phyloP scores from a whole-genome alignment of 1,140 invertebrate species.

The Heliothis virescens region DNA sequence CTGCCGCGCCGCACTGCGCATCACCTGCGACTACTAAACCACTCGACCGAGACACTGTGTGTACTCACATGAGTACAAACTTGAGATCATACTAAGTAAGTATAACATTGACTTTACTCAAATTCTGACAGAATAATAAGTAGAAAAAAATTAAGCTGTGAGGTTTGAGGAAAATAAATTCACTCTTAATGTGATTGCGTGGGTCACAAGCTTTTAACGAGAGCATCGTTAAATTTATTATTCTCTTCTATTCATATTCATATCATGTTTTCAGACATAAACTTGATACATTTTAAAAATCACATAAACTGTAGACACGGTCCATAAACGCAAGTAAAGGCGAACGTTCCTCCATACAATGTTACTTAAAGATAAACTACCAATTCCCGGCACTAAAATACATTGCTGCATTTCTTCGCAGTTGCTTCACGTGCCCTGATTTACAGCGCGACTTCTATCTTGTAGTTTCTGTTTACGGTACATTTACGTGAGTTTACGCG shows the following conservation, averaged over 20 bases:
- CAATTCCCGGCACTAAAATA: constrained; percentile 31
- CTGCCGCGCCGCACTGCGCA: neutral
- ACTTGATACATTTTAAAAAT: constrained; percentile 20
- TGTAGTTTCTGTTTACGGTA: constrained; percentile 3
- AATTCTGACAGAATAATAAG: too few species aligned
- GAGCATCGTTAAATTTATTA: neutral
- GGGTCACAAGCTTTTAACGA: neutral
- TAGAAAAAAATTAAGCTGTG: too few species aligned
- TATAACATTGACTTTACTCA: too few species aligned
- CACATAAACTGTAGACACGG: constrained; percentile 32
- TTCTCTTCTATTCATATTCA: neutral
- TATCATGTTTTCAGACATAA: constrained; percentile 20
- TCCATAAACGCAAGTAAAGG: constrained; percentile 19
- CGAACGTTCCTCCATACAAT: constrained; percentile 16
- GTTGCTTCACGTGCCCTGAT: neutral
- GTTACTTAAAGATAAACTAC: constrained; percentile 38
- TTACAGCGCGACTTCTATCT: constrained; percentile 6
- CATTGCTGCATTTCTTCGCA: constrained; percentile 28
- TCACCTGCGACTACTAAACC: neutral
- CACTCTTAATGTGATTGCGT: too few species aligned
- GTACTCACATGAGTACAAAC: neutral
- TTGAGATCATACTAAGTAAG: too few species aligned
- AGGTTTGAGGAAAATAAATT: too few species aligned
- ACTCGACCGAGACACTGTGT: neutral
- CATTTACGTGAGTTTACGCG: neutral